A percentile compares a stretch with the other conserved stretches of the same genome.
Conservation (phyloP, 1,140 invertebrate genomes). For the Lanistes nyassanus region DNA sequence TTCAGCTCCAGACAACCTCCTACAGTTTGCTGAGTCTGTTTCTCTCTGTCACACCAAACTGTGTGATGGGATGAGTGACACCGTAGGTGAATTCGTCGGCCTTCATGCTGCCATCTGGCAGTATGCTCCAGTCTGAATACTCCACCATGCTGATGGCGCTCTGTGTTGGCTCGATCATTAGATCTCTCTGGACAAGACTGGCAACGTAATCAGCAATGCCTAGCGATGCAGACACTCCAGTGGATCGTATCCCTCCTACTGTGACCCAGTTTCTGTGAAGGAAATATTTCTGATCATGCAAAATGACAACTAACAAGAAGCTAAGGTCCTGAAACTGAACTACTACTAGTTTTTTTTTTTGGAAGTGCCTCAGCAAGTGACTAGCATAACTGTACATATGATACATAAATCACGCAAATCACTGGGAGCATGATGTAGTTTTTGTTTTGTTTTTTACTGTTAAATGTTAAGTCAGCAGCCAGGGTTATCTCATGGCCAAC, state of each 20-base stretch:
- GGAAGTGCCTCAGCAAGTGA: too few species aligned
- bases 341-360: too few species aligned
- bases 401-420: too few species aligned
- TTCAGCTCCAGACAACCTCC: too few species aligned
- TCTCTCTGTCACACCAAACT: slow-evolving; percentile 19
- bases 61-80: slow-evolving; percentile 45
- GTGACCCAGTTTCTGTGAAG: slow-evolving; percentile 50
- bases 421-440: too few species aligned
- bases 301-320: too few species aligned
- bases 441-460: too few species aligned
- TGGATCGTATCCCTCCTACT: slow-evolving; percentile 56
- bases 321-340: too few species aligned
- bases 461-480: too few species aligned
- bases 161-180: slow-evolving; percentile 36
- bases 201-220: slow-evolving; percentile 45
- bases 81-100: slow-evolving; percentile 34
- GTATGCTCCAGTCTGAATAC: slow-evolving; percentile 31
- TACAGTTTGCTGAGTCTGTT: slow-evolving; percentile 2
- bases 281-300: too few species aligned
- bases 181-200: slow-evolving; percentile 24
- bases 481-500: too few species aligned
- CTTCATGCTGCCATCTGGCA: slow-evolving; percentile 21
- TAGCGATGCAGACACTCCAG: slow-evolving; percentile 50
- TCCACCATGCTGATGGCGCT: slow-evolving; percentile 12
- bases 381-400: too few species aligned